Conservation (phyloP, 2,113 vertebrate species). For the Urocynchramus pylzowi region DNA sequence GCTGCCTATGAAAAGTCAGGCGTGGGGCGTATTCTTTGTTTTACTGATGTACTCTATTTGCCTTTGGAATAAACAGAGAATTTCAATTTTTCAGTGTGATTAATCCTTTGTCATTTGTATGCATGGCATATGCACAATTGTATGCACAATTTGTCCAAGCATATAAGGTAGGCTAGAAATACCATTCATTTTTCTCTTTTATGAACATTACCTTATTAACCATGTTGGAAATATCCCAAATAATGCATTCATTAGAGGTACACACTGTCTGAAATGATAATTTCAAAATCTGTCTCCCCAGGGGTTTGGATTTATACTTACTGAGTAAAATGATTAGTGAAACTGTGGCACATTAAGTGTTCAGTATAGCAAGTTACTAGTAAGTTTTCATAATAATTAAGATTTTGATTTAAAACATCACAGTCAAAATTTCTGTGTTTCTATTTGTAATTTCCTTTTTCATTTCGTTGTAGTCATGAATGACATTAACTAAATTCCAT, state of each 20-base stretch:
- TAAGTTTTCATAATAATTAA: conserved; percentile 24
- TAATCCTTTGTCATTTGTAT: conserved; percentile 7
- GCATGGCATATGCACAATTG: too few relatives aligned
- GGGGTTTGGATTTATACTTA: conserved; percentile 35
- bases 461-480: background rate
- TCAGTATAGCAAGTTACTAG: background rate
- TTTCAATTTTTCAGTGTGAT: background rate
- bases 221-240: conserved; percentile 51
- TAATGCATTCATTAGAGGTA: conserved; percentile 53
- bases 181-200: conserved; percentile 41
- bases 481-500: background rate
- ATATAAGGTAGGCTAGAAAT: background rate
- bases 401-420: background rate
- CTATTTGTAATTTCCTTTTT: conserved; percentile 16
- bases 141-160: conserved; percentile 6
- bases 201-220: conserved; percentile 54
- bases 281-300: conserved; percentile 38
- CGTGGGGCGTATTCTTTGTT: background rate
- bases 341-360: background rate
- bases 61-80: background rate
- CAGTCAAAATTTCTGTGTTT: background rate
- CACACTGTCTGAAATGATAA: conserved; percentile 10
- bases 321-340: conserved; percentile 45
- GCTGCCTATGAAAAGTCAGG: background rate
- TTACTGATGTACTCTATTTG: background rate